phyloP scores from a whole-genome alignment of 2,888 invertebrate genomes.

The Rhingia rostrata region DNA sequence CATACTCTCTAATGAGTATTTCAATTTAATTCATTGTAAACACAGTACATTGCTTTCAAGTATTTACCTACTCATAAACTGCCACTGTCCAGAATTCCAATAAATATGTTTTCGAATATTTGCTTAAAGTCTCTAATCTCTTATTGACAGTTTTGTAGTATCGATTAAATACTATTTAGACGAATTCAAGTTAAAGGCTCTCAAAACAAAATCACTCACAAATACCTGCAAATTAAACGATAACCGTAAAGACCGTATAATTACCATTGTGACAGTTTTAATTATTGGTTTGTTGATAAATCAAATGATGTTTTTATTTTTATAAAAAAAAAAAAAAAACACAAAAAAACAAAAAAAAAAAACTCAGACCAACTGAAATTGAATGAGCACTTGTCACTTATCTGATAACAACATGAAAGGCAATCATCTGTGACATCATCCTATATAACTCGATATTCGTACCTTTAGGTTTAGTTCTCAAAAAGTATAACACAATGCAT shows the following conservation, averaged over 20 bases:
- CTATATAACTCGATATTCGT: too few species aligned
- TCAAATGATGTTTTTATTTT: not conserved
- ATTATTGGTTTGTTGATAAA: conserved; percentile 10
- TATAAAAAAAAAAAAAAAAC: not conserved
- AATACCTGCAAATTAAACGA: not conserved
- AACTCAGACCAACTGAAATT: too few species aligned
- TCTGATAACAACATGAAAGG: too few species aligned
- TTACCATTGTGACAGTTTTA: conserved; percentile 4
- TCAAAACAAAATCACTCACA: not conserved
- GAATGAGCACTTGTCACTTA: too few species aligned
- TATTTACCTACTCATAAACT: not conserved
- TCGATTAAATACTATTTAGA: conserved; percentile 35
- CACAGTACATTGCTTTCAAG: not conserved
- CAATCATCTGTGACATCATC: too few species aligned
- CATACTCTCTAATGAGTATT: too few species aligned
- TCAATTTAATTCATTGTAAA: too few species aligned
- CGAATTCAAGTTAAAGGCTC: conserved; percentile 6
- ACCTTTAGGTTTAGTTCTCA: too few species aligned
- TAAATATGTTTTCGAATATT: conserved; percentile 2
- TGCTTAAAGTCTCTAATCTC: conserved; percentile 9
- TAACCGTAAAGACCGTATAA: not conserved
- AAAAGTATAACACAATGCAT: too few species aligned
- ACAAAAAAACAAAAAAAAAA: too few species aligned
- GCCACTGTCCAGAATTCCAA: not conserved
- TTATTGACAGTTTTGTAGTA: conserved; percentile 21